Base-by-base conservation (phyloP, 2,797 vertebrate genomes). In the Garrulus glandarius region DNA sequence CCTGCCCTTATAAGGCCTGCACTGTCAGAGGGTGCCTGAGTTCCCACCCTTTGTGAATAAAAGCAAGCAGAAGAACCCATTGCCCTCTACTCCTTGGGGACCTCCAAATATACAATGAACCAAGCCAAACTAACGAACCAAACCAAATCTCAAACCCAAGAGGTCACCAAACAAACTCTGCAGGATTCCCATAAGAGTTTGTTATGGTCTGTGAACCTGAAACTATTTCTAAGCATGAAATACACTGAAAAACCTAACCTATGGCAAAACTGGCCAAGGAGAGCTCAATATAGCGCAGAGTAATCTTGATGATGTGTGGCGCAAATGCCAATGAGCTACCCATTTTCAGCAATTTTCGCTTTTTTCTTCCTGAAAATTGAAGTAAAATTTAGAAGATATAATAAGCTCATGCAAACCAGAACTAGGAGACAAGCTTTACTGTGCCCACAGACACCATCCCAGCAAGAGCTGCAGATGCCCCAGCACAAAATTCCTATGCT, bases 41-140 rank as follows among this genome's bases (percentile, higher is more conserved):
- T 96, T 97, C 92, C 86, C 93, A 96, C 59, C 78, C 61, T 92
- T 78, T 71, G 53, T 87, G 74, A 96, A 96, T 89, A 92, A 72
- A 60, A 76, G 61, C 19, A 92, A 92, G 83, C 55, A 89, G 89
- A 72, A 95, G 52, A 87, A 53, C 15, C 4, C 5, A 24, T 37
- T 92, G 69, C 65, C 87, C 89, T 81, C 55, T 86, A 41, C 65
- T 89, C 84, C 27, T 39, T 39, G 27, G 46, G 18, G 65, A 81
- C n/a, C 29, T 71, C 36, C 65, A 86, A 80, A 84, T 9, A 55
- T 90, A 93, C 76, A 97, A 95, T 71, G 67, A 88, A 57, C 34
- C 26, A 71, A 92, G 50, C 46, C 57, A 84, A 90, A 86, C 30
- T 70, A 78, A 75, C 57, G 43, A 84, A 71, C 14, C 61, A 92